These are phyloP conservation scores for Euclidia mi DNA, from an alignment of 2,888 invertebrate species.

Conservation along the genomic window DNA sequence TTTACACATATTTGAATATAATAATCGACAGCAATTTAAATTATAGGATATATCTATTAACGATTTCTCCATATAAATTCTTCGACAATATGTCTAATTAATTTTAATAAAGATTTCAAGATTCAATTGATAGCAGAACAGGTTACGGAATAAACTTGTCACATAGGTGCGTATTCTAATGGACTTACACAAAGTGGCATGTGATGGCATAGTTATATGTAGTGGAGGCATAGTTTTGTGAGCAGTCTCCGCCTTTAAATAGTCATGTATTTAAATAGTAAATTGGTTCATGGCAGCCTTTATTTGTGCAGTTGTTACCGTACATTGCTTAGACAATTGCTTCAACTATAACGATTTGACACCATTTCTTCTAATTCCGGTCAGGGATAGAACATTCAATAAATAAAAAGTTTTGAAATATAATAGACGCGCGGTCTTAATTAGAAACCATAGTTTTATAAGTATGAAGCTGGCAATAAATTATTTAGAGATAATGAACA, in stretches of 20 bases:
- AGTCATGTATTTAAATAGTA: conserved; percentile 72
- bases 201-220: conserved; percentile 6
- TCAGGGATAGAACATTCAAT: conserved; percentile 69
- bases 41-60: conserved; percentile 6
- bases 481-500: background rate
- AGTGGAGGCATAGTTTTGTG: conserved; percentile 35
- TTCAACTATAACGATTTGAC: conserved; percentile 73
- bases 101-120: conserved; percentile 14
- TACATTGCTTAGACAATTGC: conserved; percentile 71
- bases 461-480: conserved; percentile 7
- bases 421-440: conserved; percentile 26
- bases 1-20: conserved; percentile 1
- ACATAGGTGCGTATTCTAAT: background rate
- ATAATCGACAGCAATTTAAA: conserved; percentile 8
- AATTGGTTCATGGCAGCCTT: conserved; percentile 80
- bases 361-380: conserved; percentile 76
- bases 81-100: conserved; percentile 12
- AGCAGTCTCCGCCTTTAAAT: conserved; percentile 60
- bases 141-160: conserved; percentile 12
- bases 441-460: conserved; percentile 18
- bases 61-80: conserved; percentile 5
- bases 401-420: conserved; percentile 54
- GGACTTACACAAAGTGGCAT: background rate
- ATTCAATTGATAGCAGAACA: conserved; percentile 10
- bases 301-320: conserved; percentile 78